Base-by-base conservation (phyloP, 2,113 vertebrate species). In the Oncorhynchus kisutch region DNA sequence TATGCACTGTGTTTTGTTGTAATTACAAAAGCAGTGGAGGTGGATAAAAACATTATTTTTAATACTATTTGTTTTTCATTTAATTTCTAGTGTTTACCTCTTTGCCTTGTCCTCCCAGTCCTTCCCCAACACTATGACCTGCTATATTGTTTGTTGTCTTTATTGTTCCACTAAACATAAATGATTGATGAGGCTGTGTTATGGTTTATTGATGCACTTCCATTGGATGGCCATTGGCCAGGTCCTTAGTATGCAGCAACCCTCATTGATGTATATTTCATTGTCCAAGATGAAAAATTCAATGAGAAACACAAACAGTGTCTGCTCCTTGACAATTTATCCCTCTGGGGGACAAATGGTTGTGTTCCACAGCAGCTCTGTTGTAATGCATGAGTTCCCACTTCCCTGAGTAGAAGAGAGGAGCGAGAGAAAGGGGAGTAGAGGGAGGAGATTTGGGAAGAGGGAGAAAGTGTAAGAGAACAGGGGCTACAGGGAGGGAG, bases 281-380 rank as follows among this genome's bases (percentile, higher is more conserved):
- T 86, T 72, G 78, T 84, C 81, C 81, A 76, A 64, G 75, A 86
- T 90, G 81, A 89, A 89, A 90, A 93, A 90, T 91, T 86, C 82
- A 90, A 85, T 79, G 81, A 85, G 87, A 71, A 74, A 75, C 87
- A 89, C 79, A 85, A 90, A 86, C 85, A 81, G 62, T 62, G 72
- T 60, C 18, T 31, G 45, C 39, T 86, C 86, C 76, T 81, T 87
- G 85, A 87, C 89, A 89, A 70, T 71, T 4, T 31, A 2, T 51
- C 74, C 81, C 88, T 77, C 79, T 3, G 11, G 79, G 82, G 84
- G 18, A 48, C 31, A 27, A 75, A 79, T 24, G 74, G 85, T 84
- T 20, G 14, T 84, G 75, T 89, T 90, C 84, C 85, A 81, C 82
- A 84, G 81, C 20, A 24, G 11, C 78, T 84, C 75, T 70, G 27